A percentile compares a stretch with the other conserved stretches of the same genome.
These are phyloP conservation scores for Andrena marginata DNA, from an alignment of 2,888 invertebrate genomes.

Conservation along the genomic window DNA sequence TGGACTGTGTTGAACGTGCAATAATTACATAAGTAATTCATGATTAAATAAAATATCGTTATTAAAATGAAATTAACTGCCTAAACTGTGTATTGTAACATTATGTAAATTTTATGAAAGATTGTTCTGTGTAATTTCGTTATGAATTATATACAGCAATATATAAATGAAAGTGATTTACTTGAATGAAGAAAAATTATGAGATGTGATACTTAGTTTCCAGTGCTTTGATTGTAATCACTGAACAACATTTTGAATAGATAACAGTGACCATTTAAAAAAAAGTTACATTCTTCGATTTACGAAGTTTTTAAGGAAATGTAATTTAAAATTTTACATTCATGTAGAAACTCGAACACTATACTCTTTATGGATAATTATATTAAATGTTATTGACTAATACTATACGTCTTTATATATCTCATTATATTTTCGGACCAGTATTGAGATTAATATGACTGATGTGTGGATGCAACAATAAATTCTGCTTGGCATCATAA, in stretches of 20 bases:
- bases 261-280: not conserved
- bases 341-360: not conserved
- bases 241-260: too few species aligned
- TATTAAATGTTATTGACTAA: not conserved
- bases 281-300: not conserved
- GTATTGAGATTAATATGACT: not conserved
- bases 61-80: not conserved
- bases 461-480: constrained; percentile 9
- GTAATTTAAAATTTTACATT: constrained; percentile 2
- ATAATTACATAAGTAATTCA: constrained; percentile 7
- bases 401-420: too few species aligned
- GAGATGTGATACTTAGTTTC: not conserved
- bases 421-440: not conserved
- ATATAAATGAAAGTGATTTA: not conserved
- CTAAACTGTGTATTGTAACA: not conserved
- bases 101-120: constrained; percentile 8
- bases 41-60: not conserved
- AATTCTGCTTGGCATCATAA: not conserved
- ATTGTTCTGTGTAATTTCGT: not conserved
- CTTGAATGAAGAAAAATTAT: not conserved
- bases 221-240: not conserved
- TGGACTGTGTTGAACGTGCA: constrained; percentile 45
- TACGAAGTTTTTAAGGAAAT: too few species aligned
- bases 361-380: not conserved
- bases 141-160: not conserved